Base-by-base conservation (phyloP, 1,140 invertebrate species). In the Sarcophaga peregrina region DNA sequence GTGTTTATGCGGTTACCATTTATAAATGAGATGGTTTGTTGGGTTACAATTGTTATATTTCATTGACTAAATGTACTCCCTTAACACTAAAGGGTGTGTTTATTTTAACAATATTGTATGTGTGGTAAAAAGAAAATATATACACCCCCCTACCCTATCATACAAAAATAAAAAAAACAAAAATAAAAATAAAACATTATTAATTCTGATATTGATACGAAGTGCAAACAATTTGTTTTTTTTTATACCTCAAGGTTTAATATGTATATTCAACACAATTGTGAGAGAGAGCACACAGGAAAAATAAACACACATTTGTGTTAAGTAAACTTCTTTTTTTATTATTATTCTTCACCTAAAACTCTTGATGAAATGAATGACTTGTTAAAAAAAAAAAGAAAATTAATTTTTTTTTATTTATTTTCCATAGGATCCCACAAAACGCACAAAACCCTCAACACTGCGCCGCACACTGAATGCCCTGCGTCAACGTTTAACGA, bases 391-490 rank as follows among this genome's bases (percentile, higher is more conserved):
- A 37, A 37, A 1, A 37, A 37, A 37, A 37, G n/a, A n/a, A n/a
- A n/a, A n/a, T n/a, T n/a, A n/a, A n/a, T n/a, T n/a, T n/a, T 83
- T 8, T 72, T 73, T 72, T 80, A 5, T 50, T 80, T 4, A 10
- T 72, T 13, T 58, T 73, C 76, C 84, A 8, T 83, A 90, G 88
- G 88, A 89, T 73, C 4, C 87, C 86, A 88, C 80, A 72, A 89
- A 89, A 83, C 83, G 84, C 5, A 85, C 87, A 83, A 90, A 90
- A 85, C 87, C 88, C 8, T 90, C 89, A 37, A 86, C 87, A 81
- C 58, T 90, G 62, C 85, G 89, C 13, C 86, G 90, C 81, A 89
- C 88, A 17, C 82, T 90, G 74, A 89, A 90, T 85, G 88, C 88
- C 1, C 81, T 90, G 82, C 85, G 89, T 47, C 87, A 90, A 82